Conservation (phyloP, 2,797 vertebrate genomes). For the Synaphobranchus kaupii region DNA sequence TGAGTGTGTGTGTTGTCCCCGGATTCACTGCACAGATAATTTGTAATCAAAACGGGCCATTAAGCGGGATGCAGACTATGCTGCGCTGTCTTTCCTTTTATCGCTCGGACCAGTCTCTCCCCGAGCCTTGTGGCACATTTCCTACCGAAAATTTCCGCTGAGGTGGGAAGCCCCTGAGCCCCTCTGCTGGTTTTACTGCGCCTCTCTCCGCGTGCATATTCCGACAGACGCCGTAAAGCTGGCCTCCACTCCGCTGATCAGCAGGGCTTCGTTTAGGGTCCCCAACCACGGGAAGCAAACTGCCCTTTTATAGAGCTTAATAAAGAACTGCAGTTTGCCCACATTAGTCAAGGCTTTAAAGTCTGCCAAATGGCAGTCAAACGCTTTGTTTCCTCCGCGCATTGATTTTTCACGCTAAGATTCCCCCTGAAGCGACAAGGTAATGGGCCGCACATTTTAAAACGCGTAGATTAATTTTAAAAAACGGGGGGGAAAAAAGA, state of each 20-base stretch:
- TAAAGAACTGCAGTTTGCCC: conserved; percentile 56
- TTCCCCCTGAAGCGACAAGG: conserved; percentile 37
- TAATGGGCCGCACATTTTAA: conserved; percentile 45
- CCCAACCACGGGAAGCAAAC: conserved; percentile 58
- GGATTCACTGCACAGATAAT: conserved; percentile 42
- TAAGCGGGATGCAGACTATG: conserved; percentile 28
- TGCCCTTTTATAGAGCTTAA: conserved; percentile 60
- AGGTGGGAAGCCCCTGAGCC: conserved; percentile 18
- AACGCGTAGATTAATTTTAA: not conserved
- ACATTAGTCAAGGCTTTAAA: conserved; percentile 65
- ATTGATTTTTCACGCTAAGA: conserved; percentile 55
- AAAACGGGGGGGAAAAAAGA: not conserved
- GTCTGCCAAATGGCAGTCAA: conserved; percentile 48
- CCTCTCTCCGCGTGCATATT: not conserved
- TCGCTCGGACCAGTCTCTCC: not conserved
- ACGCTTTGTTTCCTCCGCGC: conserved; percentile 55
- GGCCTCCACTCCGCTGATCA: conserved; percentile 49
- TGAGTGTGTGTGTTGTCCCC: conserved; percentile 19
- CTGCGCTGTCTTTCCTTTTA: accelerated
- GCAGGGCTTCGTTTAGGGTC: conserved; percentile 54
- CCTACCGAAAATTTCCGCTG: conserved; percentile 37
- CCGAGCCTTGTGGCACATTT: conserved; percentile 21
- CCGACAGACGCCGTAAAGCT: conserved; percentile 50
- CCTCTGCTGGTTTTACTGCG: not conserved
- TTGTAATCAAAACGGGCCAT: conserved; percentile 38